A percentile compares a stretch with the other conserved stretches of the same genome.
Evolutionary conservation across 2,888 invertebrate species (phyloP).

Genomic region (Zygothrica quintamaculata): DNA sequence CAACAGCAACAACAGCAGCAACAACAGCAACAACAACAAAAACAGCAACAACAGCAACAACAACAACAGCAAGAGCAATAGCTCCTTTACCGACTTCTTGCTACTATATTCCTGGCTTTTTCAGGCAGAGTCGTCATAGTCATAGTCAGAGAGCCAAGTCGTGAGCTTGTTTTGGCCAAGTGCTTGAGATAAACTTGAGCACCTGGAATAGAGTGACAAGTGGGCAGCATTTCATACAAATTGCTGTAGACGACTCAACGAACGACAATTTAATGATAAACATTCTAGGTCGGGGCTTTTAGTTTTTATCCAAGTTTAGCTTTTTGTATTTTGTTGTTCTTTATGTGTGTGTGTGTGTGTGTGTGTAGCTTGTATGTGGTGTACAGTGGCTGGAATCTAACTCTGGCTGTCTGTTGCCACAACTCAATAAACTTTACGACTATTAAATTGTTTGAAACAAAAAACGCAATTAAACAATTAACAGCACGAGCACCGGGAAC

Average conservation of each 20-base stretch:
- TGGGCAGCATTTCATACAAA: constrained; percentile 80
- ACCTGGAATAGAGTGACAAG: constrained; percentile 80
- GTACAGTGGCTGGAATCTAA: constrained; percentile 22
- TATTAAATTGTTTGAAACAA: constrained; percentile 75
- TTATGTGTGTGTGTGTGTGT: constrained; percentile 11
- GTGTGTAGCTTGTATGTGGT: too few species aligned
- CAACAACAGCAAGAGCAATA: too few species aligned
- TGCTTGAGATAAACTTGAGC: constrained; percentile 76
- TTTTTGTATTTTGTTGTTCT: not conserved
- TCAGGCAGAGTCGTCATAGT: constrained; percentile 11
- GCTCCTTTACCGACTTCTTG: too few species aligned
- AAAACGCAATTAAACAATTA: constrained; percentile 80
- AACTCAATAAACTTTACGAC: constrained; percentile 77
- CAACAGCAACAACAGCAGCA: too few species aligned
- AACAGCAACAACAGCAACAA: too few species aligned
- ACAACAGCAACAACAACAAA: too few species aligned
- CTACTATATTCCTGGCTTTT: constrained; percentile 2
- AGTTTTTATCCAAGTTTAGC: constrained; percentile 16
- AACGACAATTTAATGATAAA: constrained; percentile 79
- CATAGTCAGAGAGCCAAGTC: constrained; percentile 33
- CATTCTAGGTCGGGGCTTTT: constrained; percentile 47
- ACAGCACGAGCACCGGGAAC: constrained; percentile 65
- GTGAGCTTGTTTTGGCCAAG: constrained; percentile 65
- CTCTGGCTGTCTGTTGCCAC: constrained; percentile 44
- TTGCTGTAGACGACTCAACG: constrained; percentile 64